Evolutionary conservation across 2,888 invertebrate genomes (phyloP).

Genomic region (Andricus curvator): DNA sequence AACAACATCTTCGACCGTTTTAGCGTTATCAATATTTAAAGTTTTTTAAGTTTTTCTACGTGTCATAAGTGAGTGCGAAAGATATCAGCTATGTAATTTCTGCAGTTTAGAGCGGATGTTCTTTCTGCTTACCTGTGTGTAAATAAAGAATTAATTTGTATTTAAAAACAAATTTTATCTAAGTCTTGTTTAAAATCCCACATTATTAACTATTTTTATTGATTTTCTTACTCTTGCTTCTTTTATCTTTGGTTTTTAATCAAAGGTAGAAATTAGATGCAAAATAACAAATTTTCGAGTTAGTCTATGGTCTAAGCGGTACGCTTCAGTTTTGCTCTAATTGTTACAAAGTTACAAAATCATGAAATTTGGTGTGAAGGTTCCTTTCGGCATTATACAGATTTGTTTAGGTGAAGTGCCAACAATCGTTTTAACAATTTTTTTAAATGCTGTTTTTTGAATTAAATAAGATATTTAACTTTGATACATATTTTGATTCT

Average conservation of each 20-base stretch:
- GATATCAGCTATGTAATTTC: neutral
- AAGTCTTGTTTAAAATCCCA: neutral
- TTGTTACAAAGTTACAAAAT: no score
- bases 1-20: neutral
- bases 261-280: no score
- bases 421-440: no score
- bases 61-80: neutral
- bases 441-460: no score
- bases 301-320: no score
- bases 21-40: neutral
- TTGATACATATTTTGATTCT: no score
- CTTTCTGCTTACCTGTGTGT: neutral
- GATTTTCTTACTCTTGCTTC: neutral
- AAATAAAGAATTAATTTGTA: constrained; percentile 11
- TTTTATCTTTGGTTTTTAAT: neutral
- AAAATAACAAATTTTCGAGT: no score
- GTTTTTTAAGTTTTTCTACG: neutral
- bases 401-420: no score
- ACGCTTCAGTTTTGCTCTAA: no score
- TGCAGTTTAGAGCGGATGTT: neutral
- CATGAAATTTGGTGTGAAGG: no score
- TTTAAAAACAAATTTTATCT: neutral
- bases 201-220: neutral
- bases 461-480: no score
- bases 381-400: no score